Evolutionary conservation across 2,113 vertebrate genomes (phyloP), one percentile per base, ranked within the genome.

Genomic region (Malurus alboscapulatus): DNA sequence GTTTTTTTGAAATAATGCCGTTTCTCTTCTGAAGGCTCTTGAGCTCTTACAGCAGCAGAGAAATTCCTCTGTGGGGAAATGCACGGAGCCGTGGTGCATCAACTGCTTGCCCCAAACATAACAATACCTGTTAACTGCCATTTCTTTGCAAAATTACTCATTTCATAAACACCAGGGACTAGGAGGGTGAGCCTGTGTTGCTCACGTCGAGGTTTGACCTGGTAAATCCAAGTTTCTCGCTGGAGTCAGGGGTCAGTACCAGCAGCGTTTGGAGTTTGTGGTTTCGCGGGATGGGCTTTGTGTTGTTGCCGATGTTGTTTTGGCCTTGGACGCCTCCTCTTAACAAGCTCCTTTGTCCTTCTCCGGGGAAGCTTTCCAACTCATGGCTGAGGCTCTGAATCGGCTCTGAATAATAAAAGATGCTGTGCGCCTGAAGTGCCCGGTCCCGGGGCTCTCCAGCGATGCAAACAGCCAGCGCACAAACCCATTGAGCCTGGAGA

Each of bases 291-390:
- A 42, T 22, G 12, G 29, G 22, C 30, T 84, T 80, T 74, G 29
- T 83, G 17, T 25, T 42, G 29, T 14, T 61, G 44, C 27, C 34
- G 29, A 17, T 57, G 38, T 57, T 54, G 34, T 34, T 36, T 82
- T 40, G 63, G 34, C 90, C 76, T 90, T 69, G 72, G 61, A 85
- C 67, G 17, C 62, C 32, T 83, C 61, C 50, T 84, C 42, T 66
- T 75, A 42, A 54, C 34, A 4, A 84, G 62, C 73, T 65, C 47
- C 45, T 73, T 71, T 67, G 72, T 83, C 50, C 26, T 91, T 84
- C 81, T 76, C 50, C 40, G 6, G 84, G 32, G 62, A 93, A 42
- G 71, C 74, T 91, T 85, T 91, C 71, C 22, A 14, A 54, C 66
- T 53, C 9, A 0, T 44, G 4, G 4, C 88, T 1, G 54, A 2